These are phyloP conservation scores for Drosophila athabasca DNA, from an alignment of 1,140 invertebrate genomes.

Conservation along the genomic window DNA sequence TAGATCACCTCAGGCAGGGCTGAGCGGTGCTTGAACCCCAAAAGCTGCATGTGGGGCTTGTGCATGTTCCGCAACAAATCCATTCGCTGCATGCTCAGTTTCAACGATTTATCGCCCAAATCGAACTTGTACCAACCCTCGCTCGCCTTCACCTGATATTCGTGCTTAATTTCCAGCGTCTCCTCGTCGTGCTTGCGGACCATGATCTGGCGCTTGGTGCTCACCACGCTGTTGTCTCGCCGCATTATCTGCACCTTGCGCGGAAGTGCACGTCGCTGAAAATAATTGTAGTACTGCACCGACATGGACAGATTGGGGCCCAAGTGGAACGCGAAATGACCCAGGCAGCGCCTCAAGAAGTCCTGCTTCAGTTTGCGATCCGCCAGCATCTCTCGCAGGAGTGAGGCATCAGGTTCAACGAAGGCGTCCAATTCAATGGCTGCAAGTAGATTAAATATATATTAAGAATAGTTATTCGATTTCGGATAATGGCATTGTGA, in stretches of 20 bases:
- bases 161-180: conserved; percentile 50
- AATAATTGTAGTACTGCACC: conserved; percentile 76
- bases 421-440: conserved; percentile 71
- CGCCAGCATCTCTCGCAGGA: conserved; percentile 68
- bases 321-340: conserved; percentile 68
- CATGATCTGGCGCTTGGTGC: conserved; percentile 57
- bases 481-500: no score
- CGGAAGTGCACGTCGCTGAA: conserved; percentile 59
- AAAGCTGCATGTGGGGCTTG: conserved; percentile 67
- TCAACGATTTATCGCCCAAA: conserved; percentile 43
- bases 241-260: conserved; percentile 66
- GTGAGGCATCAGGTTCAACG: conserved; percentile 56
- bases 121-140: conserved; percentile 68
- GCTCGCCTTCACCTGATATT: conserved; percentile 61
- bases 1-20: conserved; percentile 51
- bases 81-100: conserved; percentile 59
- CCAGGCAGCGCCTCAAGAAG: conserved; percentile 67
- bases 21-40: conserved; percentile 78
- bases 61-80: conserved; percentile 62
- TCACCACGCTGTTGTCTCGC: conserved; percentile 68
- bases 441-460: conserved; percentile 15
- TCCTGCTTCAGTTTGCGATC: conserved; percentile 76
- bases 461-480: no score
- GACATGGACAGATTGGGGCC: conserved; percentile 68
- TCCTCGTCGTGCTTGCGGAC: conserved; percentile 57